Evolutionary conservation across 2,888 invertebrate species (phyloP).

Genomic region (Nowickia ferox): DNA sequence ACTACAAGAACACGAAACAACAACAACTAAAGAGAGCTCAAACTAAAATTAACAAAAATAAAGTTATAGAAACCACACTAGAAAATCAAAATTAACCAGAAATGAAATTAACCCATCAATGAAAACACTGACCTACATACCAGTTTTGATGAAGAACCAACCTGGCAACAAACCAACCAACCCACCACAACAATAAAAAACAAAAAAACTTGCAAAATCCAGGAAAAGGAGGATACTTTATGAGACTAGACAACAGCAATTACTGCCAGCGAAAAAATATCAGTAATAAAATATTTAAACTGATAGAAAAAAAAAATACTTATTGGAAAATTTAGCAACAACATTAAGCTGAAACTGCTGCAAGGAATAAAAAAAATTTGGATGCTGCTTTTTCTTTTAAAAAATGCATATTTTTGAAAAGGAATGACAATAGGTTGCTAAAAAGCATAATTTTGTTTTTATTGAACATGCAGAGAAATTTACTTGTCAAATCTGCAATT

Average conservation of each 20-base stretch:
- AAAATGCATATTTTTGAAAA: no score
- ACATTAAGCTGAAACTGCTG: neutral
- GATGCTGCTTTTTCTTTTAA: neutral
- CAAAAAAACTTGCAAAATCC: neutral
- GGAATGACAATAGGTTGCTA: no score
- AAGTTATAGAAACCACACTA: conserved; percentile 24
- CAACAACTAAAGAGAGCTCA: conserved; percentile 1
- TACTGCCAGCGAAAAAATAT: conserved; percentile 7
- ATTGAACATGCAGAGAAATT: no score
- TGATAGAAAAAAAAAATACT: neutral
- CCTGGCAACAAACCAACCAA: no score
- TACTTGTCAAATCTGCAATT: no score
- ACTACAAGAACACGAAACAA: conserved; percentile 14
- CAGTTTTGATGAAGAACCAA: conserved; percentile 29
- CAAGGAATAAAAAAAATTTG: conserved; percentile 49
- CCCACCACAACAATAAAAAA: neutral
- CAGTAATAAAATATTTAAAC: conserved; percentile 29
- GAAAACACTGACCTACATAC: conserved; percentile 61
- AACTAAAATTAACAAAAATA: conserved; percentile 21
- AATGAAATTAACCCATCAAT: conserved; percentile 66
- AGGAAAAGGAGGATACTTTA: conserved; percentile 53
- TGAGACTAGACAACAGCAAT: conserved; percentile 52
- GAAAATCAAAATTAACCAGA: conserved; percentile 30
- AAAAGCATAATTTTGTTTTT: no score
- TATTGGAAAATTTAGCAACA: neutral